Conservation (phyloP, 1,140 invertebrate genomes). For the Aphaenogaster floridana region DNA sequence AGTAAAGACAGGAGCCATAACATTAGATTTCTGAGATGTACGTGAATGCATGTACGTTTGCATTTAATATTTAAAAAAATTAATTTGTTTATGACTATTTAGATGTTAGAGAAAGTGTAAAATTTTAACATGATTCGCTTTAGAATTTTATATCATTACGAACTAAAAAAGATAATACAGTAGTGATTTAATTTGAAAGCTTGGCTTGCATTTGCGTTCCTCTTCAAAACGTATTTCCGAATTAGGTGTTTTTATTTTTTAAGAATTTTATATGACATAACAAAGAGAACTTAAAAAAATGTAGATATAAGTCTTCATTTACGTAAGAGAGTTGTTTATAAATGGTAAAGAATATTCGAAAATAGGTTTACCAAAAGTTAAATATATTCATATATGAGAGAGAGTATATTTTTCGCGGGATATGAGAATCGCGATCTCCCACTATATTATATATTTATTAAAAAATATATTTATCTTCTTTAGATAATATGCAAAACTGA, state of each 20-base stretch:
- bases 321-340: neutral
- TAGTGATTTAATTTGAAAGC: neutral
- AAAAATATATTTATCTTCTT: neutral
- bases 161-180: neutral
- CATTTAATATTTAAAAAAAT: neutral
- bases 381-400: neutral
- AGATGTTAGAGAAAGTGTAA: neutral
- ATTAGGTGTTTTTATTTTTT: neutral
- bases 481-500: neutral
- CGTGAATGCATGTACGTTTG: neutral
- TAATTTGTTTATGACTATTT: neutral
- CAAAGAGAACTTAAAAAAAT: neutral
- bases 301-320: constrained; percentile 3
- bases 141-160: neutral
- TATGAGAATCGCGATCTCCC: neutral
- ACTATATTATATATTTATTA: neutral
- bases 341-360: constrained; percentile 13
- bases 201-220: neutral
- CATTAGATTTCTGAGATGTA: neutral
- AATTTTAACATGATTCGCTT: neutral
- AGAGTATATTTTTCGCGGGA: neutral
- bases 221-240: neutral
- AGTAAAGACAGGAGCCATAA: neutral
- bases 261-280: neutral
- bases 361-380: neutral